Percentiles rank a stretch among this genome's conserved stretches.
These are phyloP conservation scores for Empidonax alnorum DNA, from an alignment of 2,113 vertebrate genomes.

Conservation along the genomic window DNA sequence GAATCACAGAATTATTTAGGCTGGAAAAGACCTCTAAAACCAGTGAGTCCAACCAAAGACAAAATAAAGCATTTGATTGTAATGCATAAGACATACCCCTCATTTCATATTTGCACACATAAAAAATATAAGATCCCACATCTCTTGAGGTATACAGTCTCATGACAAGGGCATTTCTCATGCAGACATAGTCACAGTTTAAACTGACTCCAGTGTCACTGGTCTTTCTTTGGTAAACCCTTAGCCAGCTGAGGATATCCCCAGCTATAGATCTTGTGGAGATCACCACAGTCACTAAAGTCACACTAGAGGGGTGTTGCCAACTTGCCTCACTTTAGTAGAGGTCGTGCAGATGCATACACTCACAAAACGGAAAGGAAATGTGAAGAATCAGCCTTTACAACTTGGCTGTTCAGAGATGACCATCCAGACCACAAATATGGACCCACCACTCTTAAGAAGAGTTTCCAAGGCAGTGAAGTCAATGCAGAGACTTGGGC, in stretches of 20 bases:
- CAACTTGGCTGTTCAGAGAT: not conserved
- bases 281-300: not conserved
- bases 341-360: accelerated
- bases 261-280: not conserved
- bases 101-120: not conserved
- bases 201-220: not conserved
- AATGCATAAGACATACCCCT: not conserved
- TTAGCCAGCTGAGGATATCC: not conserved
- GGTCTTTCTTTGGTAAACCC: not conserved
- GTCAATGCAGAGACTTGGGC: not conserved
- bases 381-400: not conserved
- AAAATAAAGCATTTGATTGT: not conserved
- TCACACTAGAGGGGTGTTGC: not conserved
- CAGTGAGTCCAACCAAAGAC: not conserved
- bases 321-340: not conserved
- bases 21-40: not conserved
- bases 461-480: not conserved
- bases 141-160: not conserved
- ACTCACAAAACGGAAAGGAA: not conserved
- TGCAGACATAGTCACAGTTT: not conserved
- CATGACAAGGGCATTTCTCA: not conserved
- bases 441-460: not conserved
- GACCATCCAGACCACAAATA: not conserved
- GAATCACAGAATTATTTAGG: not conserved
- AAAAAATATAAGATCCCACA: not conserved